Percentiles rank a stretch among this genome's conserved stretches.
These are phyloP conservation scores for Glyptemys insculpta DNA, from an alignment of 2,797 vertebrate species.

Conservation along the genomic window DNA sequence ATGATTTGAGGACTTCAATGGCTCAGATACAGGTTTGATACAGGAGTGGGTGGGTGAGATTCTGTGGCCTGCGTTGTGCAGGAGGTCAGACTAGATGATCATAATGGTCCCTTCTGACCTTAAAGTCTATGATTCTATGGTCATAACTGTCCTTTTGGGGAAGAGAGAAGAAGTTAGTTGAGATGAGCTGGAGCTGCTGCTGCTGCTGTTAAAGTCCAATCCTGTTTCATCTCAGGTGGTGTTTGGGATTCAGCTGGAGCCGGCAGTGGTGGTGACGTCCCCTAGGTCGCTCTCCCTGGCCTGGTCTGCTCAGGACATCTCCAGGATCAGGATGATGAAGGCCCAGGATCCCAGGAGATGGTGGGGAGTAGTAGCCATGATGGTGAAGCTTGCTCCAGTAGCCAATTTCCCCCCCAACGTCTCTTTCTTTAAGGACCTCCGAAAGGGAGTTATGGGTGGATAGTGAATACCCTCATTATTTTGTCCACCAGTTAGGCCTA, in stretches of 20 bases:
- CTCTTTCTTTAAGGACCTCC: neutral
- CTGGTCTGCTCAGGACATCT: neutral
- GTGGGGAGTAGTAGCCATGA: neutral
- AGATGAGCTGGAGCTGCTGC: neutral
- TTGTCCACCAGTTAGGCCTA: neutral
- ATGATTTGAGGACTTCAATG: too few relatives aligned
- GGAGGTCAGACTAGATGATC: too few relatives aligned
- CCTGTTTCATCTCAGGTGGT: neutral
- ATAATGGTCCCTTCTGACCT: too few relatives aligned
- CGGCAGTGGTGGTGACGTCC: too few relatives aligned
- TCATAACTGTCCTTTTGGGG: neutral
- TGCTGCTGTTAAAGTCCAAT: neutral
- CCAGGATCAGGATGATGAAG: neutral
- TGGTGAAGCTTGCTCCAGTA: neutral
- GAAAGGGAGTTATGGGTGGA: neutral
- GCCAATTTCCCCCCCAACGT: accelerated
- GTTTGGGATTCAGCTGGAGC: neutral
- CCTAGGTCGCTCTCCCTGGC: neutral
- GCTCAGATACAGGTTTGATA: too few relatives aligned
- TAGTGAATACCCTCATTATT: neutral
- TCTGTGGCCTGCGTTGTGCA: too few relatives aligned
- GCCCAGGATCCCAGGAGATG: neutral
- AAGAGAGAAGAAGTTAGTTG: neutral
- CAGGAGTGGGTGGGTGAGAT: too few relatives aligned
- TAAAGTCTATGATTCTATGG: too few relatives aligned